Evolutionary conservation across 2,113 vertebrate genomes (phyloP), one percentile per base, ranked within the genome.

Genomic region (Melanotaenia duboulayi): DNA sequence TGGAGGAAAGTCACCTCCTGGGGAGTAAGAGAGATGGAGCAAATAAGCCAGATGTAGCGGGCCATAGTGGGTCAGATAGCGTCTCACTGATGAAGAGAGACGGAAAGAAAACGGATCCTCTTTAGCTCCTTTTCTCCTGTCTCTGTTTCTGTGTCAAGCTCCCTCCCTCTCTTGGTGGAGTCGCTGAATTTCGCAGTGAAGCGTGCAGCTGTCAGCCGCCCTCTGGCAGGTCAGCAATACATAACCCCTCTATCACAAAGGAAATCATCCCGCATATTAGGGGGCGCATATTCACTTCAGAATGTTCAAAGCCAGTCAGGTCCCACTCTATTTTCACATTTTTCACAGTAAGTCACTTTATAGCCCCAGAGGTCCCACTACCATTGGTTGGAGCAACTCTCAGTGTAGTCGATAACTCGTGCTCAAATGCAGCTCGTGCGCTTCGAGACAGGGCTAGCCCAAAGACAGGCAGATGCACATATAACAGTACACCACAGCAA

Each of bases 11-110:
- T 67, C 63, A 13, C 64, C 77, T 71, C 40, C 54, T 65, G 72
- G 24, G 23, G 37, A 35, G 40, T 55, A 68, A 23, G 49, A 71
- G 51, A 55, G 57, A 63, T 14, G 70, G 46, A 52, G 54, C 75
- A 73, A 76, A 65, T 44, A 79, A 68, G 83, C 82, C 85, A 87
- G 87, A 87, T 88, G 82, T 87, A 87, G 55, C 49, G 71, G 82
- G 68, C 75, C 76, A 63, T 52, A 59, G 80, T 76, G 88, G 89
- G 88, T 92, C 90, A 90, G 78, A 89, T 89, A 83, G 82, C 76
- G 46, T 65, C 65, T 84, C 76, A 67, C 74, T 87, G 82, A 88
- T 79, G 66, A 66, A 84, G 71, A 65, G 46, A 17, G 64, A 76
- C 46, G 68, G 80, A 80, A 52, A 77, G 82, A 82, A 81, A 88